Evolutionary conservation across 2,113 vertebrate genomes (phyloP).

Genomic region (Falcunculus frontatus): DNA sequence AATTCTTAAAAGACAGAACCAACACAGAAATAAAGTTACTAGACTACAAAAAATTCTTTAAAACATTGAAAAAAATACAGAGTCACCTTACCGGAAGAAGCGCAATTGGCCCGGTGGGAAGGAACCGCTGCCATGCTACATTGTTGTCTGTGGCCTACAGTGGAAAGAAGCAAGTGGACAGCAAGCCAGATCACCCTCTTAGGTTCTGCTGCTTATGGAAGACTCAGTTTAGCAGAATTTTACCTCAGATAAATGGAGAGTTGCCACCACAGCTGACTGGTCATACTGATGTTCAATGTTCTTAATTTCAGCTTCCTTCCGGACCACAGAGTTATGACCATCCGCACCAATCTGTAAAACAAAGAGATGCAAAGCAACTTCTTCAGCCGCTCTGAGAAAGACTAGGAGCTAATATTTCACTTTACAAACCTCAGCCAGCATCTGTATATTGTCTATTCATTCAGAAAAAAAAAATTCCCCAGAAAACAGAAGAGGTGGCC

Average conservation of each 20-base stretch:
- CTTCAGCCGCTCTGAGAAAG: not conserved
- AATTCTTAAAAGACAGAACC: not conserved
- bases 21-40: not conserved
- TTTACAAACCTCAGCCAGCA: not conserved
- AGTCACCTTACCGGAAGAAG: constrained; percentile 86
- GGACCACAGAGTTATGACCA: constrained; percentile 88
- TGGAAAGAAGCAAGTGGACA: not conserved
- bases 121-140: constrained; percentile 97
- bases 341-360: constrained; percentile 88
- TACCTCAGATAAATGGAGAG: constrained; percentile 91
- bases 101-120: constrained; percentile 92
- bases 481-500: not conserved
- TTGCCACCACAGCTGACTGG: constrained; percentile 94
- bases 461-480: not conserved
- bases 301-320: constrained; percentile 82
- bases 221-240: not conserved
- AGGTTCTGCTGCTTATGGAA: not conserved
- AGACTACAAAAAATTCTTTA: not conserved
- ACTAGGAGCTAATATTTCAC: not conserved
- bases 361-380: not conserved
- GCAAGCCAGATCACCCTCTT: not conserved
- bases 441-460: not conserved
- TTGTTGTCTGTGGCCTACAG: constrained; percentile 91
- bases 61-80: not conserved
- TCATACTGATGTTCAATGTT: constrained; percentile 89